Evolutionary conservation across 2,797 vertebrate species (phyloP).

Genomic region (Furcifer pardalis): DNA sequence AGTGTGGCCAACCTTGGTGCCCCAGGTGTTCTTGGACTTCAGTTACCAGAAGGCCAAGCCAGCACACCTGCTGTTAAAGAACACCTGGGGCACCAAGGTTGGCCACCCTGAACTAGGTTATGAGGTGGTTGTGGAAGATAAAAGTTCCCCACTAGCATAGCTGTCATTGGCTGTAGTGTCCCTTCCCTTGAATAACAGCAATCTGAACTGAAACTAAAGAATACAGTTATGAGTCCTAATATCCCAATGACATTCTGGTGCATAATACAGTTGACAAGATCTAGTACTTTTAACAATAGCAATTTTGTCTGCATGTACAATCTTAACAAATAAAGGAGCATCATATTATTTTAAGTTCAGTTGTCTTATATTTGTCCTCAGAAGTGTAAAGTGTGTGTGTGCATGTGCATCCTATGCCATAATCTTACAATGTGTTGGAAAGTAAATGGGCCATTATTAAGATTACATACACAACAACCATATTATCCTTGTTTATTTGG

Average conservation of each 20-base stretch:
- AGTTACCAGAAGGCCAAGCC: too few species aligned
- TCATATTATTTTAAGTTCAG: not conserved
- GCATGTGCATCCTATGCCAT: not conserved
- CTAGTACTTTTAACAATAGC: not conserved
- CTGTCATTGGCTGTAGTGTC: too few species aligned
- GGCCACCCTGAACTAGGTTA: too few species aligned
- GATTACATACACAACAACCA: conserved; percentile 70
- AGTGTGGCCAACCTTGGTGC: too few species aligned
- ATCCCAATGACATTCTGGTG: not conserved
- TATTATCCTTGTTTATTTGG: conserved; percentile 72
- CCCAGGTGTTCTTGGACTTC: too few species aligned
- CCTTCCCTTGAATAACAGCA: not conserved
- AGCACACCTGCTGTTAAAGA: too few species aligned
- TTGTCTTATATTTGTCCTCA: not conserved
- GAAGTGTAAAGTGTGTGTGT: not conserved
- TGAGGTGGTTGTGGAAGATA: not conserved
- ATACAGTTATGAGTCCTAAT: not conserved
- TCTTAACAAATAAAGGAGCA: not conserved
- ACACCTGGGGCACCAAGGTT: too few species aligned
- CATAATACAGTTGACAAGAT: not conserved
- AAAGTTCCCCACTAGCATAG: not conserved
- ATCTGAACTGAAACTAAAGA: not conserved
- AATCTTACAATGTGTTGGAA: conserved; percentile 65
- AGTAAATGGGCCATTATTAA: conserved; percentile 74
- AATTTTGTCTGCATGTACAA: not conserved